Percentiles rank a stretch among this genome's conserved stretches.
These are phyloP conservation scores for Globodera rostochiensis DNA, from an alignment of 1,140 invertebrate species.

Conservation along the genomic window DNA sequence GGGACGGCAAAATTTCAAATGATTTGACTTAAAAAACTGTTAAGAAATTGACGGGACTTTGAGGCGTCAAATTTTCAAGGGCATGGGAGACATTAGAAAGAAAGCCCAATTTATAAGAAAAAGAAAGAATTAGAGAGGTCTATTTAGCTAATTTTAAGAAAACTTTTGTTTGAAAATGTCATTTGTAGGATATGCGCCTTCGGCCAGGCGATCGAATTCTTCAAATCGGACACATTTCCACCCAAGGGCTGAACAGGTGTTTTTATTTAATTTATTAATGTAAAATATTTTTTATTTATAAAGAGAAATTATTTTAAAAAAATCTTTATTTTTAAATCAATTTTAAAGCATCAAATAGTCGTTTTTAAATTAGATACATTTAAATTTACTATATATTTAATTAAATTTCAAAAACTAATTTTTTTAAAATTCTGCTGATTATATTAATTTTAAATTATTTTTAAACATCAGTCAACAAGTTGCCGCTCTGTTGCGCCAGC, in stretches of 20 bases:
- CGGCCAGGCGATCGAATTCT: slow-evolving; percentile 90
- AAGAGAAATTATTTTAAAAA: not conserved
- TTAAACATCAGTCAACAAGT: slow-evolving; percentile 77
- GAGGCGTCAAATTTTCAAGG: not conserved
- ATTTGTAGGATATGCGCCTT: slow-evolving; percentile 77
- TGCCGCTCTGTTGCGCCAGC: slow-evolving; percentile 78
- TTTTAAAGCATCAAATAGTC: not conserved
- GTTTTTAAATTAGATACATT: not conserved
- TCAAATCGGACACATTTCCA: slow-evolving; percentile 87
- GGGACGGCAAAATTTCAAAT: not conserved
- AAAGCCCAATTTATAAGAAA: too few species aligned
- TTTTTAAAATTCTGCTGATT: not conserved
- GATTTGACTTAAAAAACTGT: not conserved
- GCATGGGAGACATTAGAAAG: not conserved
- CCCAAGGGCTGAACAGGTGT: slow-evolving; percentile 78
- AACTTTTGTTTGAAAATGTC: not conserved
- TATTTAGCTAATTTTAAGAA: too few species aligned
- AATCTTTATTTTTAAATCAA: not conserved
- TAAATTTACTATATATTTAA: not conserved
- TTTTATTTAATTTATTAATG: not conserved
- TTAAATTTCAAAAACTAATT: not conserved
- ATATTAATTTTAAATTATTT: not conserved
- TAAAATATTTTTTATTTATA: not conserved
- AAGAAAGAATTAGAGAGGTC: too few species aligned
- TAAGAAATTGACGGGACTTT: not conserved